Base-by-base conservation (phyloP, 2,113 vertebrate species). In the human region DNA sequence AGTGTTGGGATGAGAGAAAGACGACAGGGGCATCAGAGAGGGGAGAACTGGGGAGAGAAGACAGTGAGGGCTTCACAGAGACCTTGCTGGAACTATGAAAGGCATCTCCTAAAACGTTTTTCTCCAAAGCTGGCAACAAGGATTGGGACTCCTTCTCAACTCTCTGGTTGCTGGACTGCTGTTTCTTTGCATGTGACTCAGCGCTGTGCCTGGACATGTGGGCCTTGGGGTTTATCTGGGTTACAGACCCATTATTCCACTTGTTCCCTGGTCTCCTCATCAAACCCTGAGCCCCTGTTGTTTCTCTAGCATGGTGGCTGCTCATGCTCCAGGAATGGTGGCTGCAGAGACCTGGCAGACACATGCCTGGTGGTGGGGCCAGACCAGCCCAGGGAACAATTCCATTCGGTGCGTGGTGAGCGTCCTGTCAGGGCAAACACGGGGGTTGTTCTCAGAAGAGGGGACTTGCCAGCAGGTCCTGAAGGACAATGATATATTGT, bases 1-100 rank as follows among this genome's bases (percentile, higher is more conserved):
- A 30, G 50, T 2, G 18, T n/a, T 6, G 38, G 72, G n/a, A 3
- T 0, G 2, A 3, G 1, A 0, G 43, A 3, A 7, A 3, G 40
- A 6, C 18, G 0, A 14, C 32, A 12, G 12, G 64, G 16, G 11
- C n/a, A 0, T 30, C 32, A 1, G 20, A 17, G 5, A 1, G 22
- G 2, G 48, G 3, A 12, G n/a, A 5, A 40, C 0, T 2, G 38
- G 13, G 1, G 23, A 3, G 23, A 43, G 68, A 1, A 17, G 2
- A 20, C 14, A 20, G 30, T n/a, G 0, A 17, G 1, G 2, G 38
- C 5, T 40, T 8, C 1, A 8, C 0, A 17, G 6, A 32, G 11
- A 12, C 1, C 23, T 2, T 5, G 1, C 66, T 1, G 48, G 25
- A 25, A 20, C 66, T 22, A 0, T 4, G 12, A 59, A 23, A 22